phyloP scores from a whole-genome alignment of 2,888 invertebrate species.

The Tholera decimalis region DNA sequence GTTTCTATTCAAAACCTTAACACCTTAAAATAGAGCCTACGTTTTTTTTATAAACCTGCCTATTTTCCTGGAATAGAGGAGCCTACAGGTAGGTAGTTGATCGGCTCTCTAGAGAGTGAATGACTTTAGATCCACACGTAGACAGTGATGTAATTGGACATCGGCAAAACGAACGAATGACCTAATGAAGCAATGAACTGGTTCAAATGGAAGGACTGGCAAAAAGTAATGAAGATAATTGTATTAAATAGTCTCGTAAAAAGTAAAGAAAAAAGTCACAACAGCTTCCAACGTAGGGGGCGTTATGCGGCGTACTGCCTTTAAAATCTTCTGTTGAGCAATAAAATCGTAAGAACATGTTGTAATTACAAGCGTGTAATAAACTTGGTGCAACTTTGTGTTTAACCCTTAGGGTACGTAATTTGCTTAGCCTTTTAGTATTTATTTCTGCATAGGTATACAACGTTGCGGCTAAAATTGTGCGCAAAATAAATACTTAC shows the following conservation, averaged over 20 bases:
- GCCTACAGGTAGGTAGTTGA: conserved; percentile 52
- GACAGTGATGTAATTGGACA: conserved; percentile 42
- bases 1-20: conserved; percentile 45
- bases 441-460: conserved; percentile 36
- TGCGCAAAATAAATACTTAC: conserved; percentile 60
- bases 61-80: conserved; percentile 61
- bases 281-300: neutral
- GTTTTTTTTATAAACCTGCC: conserved; percentile 37
- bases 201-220: conserved; percentile 22
- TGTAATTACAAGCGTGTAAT: conserved; percentile 28
- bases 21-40: conserved; percentile 31
- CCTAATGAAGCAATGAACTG: conserved; percentile 40
- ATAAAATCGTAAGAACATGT: conserved; percentile 24
- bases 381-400: conserved; percentile 40
- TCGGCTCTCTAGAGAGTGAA: conserved; percentile 62
- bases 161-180: conserved; percentile 24
- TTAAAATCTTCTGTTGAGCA: conserved; percentile 7
- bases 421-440: conserved; percentile 33
- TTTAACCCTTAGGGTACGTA: conserved; percentile 19
- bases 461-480: conserved; percentile 61
- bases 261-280: conserved; percentile 6
- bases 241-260: conserved; percentile 1
- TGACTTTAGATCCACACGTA: conserved; percentile 65
- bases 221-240: conserved; percentile 30
- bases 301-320: neutral